Conservation (phyloP, 2,888 invertebrate genomes). For the Aspidapion aeneum region DNA sequence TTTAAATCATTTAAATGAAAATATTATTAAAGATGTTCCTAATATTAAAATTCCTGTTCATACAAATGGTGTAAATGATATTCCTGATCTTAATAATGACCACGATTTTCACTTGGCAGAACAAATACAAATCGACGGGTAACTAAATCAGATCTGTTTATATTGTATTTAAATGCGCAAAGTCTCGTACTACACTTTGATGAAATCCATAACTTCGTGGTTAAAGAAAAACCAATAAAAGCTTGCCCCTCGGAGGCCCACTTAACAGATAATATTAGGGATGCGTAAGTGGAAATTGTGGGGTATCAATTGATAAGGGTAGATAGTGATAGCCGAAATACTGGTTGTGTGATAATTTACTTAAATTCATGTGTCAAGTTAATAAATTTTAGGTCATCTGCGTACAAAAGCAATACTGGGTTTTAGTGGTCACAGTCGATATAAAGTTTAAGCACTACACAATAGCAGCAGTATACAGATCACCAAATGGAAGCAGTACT, state of each 20-base stretch:
- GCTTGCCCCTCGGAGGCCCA: not conserved
- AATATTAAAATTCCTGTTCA: too few species aligned
- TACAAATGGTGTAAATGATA: too few species aligned
- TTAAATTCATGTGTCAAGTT: not conserved
- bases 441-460: not conserved
- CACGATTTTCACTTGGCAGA: too few species aligned
- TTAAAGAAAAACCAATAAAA: not conserved
- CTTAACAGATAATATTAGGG: not conserved
- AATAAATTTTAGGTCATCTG: not conserved
- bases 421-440: not conserved
- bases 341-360: not conserved
- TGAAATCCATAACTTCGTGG: not conserved
- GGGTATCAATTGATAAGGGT: not conserved
- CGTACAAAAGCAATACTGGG: not conserved
- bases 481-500: not conserved
- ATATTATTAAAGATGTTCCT: too few species aligned
- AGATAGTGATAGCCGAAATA: not conserved
- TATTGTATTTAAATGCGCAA: not conserved
- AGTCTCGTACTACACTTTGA: not conserved
- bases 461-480: not conserved
- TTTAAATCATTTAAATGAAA: too few species aligned
- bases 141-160: too few species aligned
- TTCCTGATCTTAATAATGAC: too few species aligned
- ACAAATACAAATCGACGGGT: too few species aligned
- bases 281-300: not conserved